phyloP scores from a whole-genome alignment of 2,888 invertebrate genomes.

The Tyria jacobaeae region DNA sequence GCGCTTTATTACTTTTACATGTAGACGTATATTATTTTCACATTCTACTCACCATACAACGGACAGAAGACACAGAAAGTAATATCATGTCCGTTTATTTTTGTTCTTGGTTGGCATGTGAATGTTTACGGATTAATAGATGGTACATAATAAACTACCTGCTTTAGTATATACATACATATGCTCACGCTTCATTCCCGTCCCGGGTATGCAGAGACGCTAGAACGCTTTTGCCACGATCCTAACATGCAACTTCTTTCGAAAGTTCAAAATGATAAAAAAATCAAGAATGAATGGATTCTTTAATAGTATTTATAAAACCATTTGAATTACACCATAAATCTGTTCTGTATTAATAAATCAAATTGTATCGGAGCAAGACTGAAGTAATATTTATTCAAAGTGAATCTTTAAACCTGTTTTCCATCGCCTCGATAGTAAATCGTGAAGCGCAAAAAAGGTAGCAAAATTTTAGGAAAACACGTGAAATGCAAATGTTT shows the following conservation, averaged over 20 bases:
- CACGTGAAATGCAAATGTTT: background rate
- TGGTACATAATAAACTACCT: constrained; percentile 4
- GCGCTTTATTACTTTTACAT: no score
- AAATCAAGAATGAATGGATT: background rate
- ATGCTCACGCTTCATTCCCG: no score
- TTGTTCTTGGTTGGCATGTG: constrained; percentile 1
- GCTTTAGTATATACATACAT: no score
- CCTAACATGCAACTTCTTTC: no score
- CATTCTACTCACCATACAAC: background rate
- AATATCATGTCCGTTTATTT: constrained; percentile 31
- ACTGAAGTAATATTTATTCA: constrained; percentile 22
- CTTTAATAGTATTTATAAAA: constrained; percentile 9
- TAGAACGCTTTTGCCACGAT: no score
- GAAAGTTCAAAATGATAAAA: no score
- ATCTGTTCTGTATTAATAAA: constrained; percentile 15
- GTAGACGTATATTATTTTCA: background rate
- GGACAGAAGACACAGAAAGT: constrained; percentile 14
- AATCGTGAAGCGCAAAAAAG: constrained; percentile 22
- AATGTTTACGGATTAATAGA: background rate
- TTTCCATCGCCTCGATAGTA: constrained; percentile 17
- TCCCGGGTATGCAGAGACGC: no score
- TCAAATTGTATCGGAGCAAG: constrained; percentile 21
- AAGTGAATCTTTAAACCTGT: constrained; percentile 26
- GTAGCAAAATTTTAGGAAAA: background rate
- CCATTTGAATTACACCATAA: constrained; percentile 13